Base-by-base conservation (phyloP, 2,113 vertebrate species). In the Tauraco erythrolophus region DNA sequence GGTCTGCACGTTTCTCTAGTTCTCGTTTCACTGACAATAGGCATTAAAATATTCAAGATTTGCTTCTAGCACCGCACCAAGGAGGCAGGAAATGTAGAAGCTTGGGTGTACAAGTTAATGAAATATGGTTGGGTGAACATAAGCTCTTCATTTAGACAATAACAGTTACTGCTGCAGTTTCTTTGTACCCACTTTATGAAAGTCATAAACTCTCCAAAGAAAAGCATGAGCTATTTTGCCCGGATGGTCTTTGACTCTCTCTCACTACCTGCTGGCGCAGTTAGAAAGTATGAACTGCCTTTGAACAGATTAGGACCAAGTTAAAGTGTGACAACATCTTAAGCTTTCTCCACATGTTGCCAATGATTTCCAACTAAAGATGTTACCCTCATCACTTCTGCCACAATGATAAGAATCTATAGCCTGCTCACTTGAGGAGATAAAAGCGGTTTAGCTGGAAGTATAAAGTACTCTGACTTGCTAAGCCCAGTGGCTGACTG, bases 281-380 rank as follows among this genome's bases (percentile, higher is more conserved):
- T 98, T 97, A 95, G 97, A 98, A 96, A 98, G 98, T 97, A 98
- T 97, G 97, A 97, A 84, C 82, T 94, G 98, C 98, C 98, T 99
- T 98, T 99, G 98, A 98, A 98, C 97, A 98, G 98, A 98, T 98
- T 98, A 98, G 94, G 91, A 97, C 97, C 98, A 98, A 98, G 97
- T 99, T 99, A 98, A 99, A 99, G 98, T 99, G 98, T 99, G 98
- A 99, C 98, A 99, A 98, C 99, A 98, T 98, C 98, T 98, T 98
- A 99, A 98, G 98, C 98, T 98, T 97, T 98, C 98, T 96, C 98
- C 98, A 95, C 98, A 98, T 98, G 98, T 98, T 98, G 98, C 98
- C 98, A 97, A 97, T 97, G 98, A 98, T 98, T 98, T 98, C 98
- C 98, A 96, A 97, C 98, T 96, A 97, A 98, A 98, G 98, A 98